phyloP scores from a whole-genome alignment of 2,113 vertebrate species.

The Istiophorus platypterus region DNA sequence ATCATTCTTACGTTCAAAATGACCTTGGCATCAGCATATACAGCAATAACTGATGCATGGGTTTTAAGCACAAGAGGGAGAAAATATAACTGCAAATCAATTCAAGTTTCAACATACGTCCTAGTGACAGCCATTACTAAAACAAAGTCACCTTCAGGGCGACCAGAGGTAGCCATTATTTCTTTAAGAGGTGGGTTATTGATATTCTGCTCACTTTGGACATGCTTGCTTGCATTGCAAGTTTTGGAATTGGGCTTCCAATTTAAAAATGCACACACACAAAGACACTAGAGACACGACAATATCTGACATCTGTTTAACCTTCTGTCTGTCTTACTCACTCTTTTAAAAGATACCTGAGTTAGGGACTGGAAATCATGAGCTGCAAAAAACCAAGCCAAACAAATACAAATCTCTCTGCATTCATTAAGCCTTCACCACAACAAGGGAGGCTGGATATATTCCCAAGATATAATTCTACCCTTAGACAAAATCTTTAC shows the following conservation, averaged over 20 bases:
- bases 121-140: conserved; percentile 75
- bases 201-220: conserved; percentile 77
- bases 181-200: conserved; percentile 76
- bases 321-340: not conserved
- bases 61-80: conserved; percentile 73
- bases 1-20: conserved; percentile 83
- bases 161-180: conserved; percentile 73
- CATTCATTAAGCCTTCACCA: not conserved
- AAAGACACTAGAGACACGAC: conserved; percentile 34
- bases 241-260: conserved; percentile 72
- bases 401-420: not conserved
- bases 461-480: not conserved
- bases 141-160: conserved; percentile 83
- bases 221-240: conserved; percentile 79
- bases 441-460: not conserved
- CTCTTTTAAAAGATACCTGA: conserved; percentile 1
- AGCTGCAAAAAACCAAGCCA: not conserved
- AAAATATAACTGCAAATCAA: conserved; percentile 84
- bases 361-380: conserved; percentile 16
- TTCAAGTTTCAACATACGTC: conserved; percentile 76
- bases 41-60: conserved; percentile 76
- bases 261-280: conserved; percentile 55
- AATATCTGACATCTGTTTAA: conserved; percentile 41
- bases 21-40: conserved; percentile 83
- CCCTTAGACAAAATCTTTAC: not conserved